Base-by-base conservation (phyloP, 2,113 vertebrate genomes). In the Marmota flaviventris region DNA sequence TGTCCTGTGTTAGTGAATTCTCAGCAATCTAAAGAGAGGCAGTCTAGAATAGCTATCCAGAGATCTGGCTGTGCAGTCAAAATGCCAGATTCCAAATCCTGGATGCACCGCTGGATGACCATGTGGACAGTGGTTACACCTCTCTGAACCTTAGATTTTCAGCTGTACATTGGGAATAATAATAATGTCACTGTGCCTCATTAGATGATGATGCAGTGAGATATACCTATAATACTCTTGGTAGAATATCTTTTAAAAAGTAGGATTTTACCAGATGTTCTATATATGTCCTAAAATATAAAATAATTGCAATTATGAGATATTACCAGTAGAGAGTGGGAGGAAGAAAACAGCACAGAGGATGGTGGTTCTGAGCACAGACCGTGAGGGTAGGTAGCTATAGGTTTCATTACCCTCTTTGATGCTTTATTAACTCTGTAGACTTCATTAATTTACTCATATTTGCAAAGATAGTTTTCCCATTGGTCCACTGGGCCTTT, bases 1-100 rank as follows among this genome's bases (percentile, higher is more conserved):
- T 48, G 27, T 70, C 37, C 53, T 95, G 83, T 87, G 58, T 77
- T 92, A 96, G 77, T 45, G 65, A 81, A 78, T 93, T 89, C 53
- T 84, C 45, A 29, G 42, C 32, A 56, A 73, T 78, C 58, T 95
- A 37, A 82, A 76, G 22, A 56, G 13, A 89, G 25, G 22, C 11
- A 69, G 63, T 69, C 6, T 51, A 53, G 58, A 86, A 18, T n/a
- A 37, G 2, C 37, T 79, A n/a, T 27, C 24, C 76, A 56, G 9
- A n/a, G 32, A 16, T 13, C 17, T 48, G 51, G 3, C 14, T 37
- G 8, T 53, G 4, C 34, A 61, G 2, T 69, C 42, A 11, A 29
- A 70, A 32, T 29, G 2, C 4, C 39, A 39, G 42, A 24, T 22
- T 67, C 37, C 37, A 24, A 87, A 13, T 0, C 34, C 84, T n/a